Percentiles rank a stretch among this genome's conserved stretches.
These are phyloP conservation scores for Beroe forskalii DNA, from an alignment of 37 sponge, comb jelly and placozoan genomes.

Conservation along the genomic window DNA sequence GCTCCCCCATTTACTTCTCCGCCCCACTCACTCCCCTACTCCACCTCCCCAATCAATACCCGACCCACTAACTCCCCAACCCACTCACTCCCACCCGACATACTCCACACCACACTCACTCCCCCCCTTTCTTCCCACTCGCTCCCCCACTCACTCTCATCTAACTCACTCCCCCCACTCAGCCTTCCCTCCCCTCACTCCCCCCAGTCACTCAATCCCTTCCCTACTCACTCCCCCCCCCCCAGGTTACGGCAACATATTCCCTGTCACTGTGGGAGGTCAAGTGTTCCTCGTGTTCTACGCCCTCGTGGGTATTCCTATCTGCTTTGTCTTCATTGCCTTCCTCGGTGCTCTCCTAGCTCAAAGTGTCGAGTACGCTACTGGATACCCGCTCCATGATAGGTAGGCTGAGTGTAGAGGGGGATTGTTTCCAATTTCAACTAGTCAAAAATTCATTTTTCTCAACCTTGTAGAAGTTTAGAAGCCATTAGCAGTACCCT, in stretches of 20 bases:
- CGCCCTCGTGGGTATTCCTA: slow-evolving; percentile 44
- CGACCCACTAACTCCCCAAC: too few species aligned
- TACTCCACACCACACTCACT: too few species aligned
- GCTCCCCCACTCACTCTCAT: too few species aligned
- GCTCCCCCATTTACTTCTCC: neutral
- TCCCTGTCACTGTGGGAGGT: slow-evolving; percentile 44
- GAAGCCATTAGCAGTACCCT: too few species aligned
- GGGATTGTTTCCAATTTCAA: too few species aligned
- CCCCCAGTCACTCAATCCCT: neutral
- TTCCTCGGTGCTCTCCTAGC: slow-evolving; percentile 55
- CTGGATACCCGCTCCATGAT: neutral
- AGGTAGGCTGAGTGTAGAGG: slow-evolving; percentile 7
- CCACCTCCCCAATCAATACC: too few species aligned
- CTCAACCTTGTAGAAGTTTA: too few species aligned
- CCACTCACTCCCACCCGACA: too few species aligned
- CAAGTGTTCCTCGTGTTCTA: slow-evolving; percentile 35
- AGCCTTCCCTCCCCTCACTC: neutral
- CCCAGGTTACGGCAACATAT: slow-evolving; percentile 58
- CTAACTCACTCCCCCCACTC: too few species aligned
- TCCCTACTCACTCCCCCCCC: neutral
- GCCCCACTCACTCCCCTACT: neutral
- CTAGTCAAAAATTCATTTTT: too few species aligned
- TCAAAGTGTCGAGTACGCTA: slow-evolving; percentile 6
- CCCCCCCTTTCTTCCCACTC: too few species aligned
- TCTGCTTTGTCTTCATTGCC: slow-evolving; percentile 44